Conservation (phyloP, 2,888 invertebrate species). For the Laothoe populi region DNA sequence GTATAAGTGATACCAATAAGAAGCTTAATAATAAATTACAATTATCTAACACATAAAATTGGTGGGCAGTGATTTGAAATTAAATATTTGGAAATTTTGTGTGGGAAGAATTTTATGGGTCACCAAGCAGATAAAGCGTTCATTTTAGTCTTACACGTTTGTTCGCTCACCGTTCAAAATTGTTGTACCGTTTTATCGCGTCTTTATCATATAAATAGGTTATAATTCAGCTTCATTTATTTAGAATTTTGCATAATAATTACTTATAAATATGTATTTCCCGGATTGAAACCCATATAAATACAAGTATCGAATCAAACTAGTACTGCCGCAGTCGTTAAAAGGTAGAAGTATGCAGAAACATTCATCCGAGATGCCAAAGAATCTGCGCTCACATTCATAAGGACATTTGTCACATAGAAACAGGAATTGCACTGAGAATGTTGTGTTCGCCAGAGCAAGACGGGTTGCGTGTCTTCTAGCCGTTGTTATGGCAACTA, state of each 20-base stretch:
- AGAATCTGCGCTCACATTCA: constrained; percentile 32
- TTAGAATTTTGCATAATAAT: not conserved
- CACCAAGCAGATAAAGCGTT: constrained; percentile 13
- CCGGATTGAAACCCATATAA: not conserved
- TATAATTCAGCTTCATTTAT: not conserved
- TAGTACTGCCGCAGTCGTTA: not conserved
- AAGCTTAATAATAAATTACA: not conserved
- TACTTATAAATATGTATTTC: not conserved
- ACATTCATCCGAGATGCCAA: constrained; percentile 24
- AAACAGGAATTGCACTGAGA: constrained; percentile 44
- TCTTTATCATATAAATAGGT: constrained; percentile 14
- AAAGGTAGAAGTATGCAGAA: constrained; percentile 7
- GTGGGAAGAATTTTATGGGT: constrained; percentile 13
- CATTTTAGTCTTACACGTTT: constrained; percentile 23
- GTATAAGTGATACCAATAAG: not conserved
- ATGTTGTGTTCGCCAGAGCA: constrained; percentile 49
- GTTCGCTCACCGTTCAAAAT: constrained; percentile 6
- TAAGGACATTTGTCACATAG: constrained; percentile 40
- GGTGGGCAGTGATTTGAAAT: not conserved
- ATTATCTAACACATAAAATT: not conserved
- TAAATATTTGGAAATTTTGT: not conserved
- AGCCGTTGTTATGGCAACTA: constrained; percentile 57
- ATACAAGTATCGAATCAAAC: not conserved
- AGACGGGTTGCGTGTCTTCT: constrained; percentile 62
- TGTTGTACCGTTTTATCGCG: not conserved